Conservation (phyloP, 2,888 invertebrate genomes). For the Macropis europaea region DNA sequence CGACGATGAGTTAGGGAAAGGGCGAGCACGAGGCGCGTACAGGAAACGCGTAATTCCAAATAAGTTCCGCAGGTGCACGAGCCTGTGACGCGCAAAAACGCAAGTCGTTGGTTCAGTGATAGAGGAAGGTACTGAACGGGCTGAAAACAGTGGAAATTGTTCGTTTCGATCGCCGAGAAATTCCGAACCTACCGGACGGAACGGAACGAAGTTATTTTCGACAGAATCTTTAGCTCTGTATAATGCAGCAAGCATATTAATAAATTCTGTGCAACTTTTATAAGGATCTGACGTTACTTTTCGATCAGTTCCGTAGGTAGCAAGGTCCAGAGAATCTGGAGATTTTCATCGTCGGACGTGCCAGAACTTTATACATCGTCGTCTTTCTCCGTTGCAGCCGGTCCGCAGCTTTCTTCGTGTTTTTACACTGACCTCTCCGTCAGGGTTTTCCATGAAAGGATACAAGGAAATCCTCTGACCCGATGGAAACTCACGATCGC, state of each 20-base stretch:
- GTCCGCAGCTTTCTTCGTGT: too few species aligned
- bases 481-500: constrained; percentile 10
- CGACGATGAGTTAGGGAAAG: not conserved
- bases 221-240: too few species aligned
- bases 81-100: constrained; percentile 41
- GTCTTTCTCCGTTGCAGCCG: too few species aligned
- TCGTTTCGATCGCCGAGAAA: too few species aligned
- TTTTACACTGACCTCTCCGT: too few species aligned
- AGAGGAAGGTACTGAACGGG: too few species aligned
- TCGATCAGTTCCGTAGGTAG: constrained; percentile 7
- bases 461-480: constrained; percentile 16
- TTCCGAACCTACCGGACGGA: not conserved
- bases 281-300: constrained; percentile 6
- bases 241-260: too few species aligned
- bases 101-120: constrained; percentile 2
- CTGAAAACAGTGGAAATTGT: too few species aligned
- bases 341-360: constrained; percentile 24
- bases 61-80: constrained; percentile 57
- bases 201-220: too few species aligned
- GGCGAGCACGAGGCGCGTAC: constrained; percentile 20
- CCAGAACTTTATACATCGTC: not conserved
- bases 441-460: not conserved
- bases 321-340: constrained; percentile 20
- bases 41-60: constrained; percentile 57
- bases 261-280: too few species aligned